These are phyloP conservation scores for Machimus atricapillus DNA, from an alignment of 2,888 invertebrate genomes.

Conservation along the genomic window DNA sequence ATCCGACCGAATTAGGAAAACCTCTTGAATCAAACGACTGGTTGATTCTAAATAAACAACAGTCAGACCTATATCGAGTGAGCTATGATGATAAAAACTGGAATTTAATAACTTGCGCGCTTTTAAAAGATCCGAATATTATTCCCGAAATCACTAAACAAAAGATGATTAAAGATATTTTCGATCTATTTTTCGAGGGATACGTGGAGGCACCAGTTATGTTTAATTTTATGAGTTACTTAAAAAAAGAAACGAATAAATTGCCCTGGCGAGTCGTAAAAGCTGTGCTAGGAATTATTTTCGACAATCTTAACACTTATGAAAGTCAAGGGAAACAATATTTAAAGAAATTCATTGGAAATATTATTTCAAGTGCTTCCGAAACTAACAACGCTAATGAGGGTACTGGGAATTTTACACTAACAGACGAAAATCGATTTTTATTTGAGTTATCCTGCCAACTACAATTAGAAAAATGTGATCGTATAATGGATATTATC, in stretches of 20 bases:
- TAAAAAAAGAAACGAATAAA: conserved; percentile 67
- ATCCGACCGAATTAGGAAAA: background rate
- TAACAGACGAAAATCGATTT: background rate
- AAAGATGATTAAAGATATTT: conserved; percentile 81
- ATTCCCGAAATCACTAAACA: conserved; percentile 81
- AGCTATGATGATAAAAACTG: conserved; percentile 75
- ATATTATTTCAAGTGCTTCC: background rate
- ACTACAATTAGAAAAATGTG: background rate
- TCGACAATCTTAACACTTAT: background rate
- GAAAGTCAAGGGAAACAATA: background rate
- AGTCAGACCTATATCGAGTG: conserved; percentile 67
- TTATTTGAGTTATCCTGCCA: background rate
- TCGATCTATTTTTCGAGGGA: background rate
- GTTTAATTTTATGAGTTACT: conserved; percentile 65
- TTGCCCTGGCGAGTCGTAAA: conserved; percentile 74
- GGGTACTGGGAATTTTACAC: background rate
- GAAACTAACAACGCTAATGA: background rate
- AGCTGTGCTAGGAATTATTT: conserved; percentile 58
- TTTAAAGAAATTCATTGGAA: background rate
- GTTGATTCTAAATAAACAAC: conserved; percentile 59
- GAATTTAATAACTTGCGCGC: conserved; percentile 68
- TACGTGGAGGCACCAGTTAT: background rate
- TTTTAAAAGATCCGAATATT: conserved; percentile 69
- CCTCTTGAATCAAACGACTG: conserved; percentile 53
- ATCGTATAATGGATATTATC: too few species aligned